Evolutionary conservation across 2,797 vertebrate species (phyloP).

Genomic region (Centropyge bicolor): DNA sequence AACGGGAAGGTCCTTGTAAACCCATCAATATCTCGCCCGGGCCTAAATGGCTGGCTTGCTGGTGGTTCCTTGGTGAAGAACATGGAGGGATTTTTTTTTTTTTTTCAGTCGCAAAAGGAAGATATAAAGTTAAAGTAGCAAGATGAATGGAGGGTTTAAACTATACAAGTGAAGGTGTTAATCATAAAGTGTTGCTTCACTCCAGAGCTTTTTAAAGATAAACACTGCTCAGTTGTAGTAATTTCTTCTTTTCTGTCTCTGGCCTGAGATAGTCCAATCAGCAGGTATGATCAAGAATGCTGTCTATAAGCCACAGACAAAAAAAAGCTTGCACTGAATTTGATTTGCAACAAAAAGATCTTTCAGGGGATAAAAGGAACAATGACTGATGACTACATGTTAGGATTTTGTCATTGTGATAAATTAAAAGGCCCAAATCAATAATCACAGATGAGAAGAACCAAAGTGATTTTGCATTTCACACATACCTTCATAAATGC

Average conservation of each 20-base stretch:
- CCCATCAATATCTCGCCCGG: slow-evolving; percentile 87
- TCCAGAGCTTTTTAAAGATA: slow-evolving; percentile 24
- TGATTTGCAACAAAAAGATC: background rate
- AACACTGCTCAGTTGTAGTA: background rate
- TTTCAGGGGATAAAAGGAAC: background rate
- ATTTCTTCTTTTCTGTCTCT: slow-evolving; percentile 3
- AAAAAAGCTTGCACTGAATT: background rate
- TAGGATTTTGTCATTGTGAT: background rate
- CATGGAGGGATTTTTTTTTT: slow-evolving; percentile 39
- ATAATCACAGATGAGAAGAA: background rate
- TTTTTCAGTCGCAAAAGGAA: slow-evolving; percentile 22
- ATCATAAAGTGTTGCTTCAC: slow-evolving; percentile 25
- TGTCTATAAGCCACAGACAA: background rate
- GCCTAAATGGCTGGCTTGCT: slow-evolving; percentile 72
- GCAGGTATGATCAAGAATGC: background rate
- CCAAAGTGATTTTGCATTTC: background rate
- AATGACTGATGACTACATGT: background rate
- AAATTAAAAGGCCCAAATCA: background rate
- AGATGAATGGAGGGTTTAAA: slow-evolving; percentile 40
- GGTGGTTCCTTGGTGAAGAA: slow-evolving; percentile 57
- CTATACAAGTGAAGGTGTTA: slow-evolving; percentile 35
- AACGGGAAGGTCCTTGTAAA: slow-evolving; percentile 87
- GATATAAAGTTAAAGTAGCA: slow-evolving; percentile 27
- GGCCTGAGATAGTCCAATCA: slow-evolving; percentile 3
- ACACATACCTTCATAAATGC: background rate